These are phyloP conservation scores for Acrobasis repandana DNA, from an alignment of 2,888 invertebrate genomes.

Conservation along the genomic window DNA sequence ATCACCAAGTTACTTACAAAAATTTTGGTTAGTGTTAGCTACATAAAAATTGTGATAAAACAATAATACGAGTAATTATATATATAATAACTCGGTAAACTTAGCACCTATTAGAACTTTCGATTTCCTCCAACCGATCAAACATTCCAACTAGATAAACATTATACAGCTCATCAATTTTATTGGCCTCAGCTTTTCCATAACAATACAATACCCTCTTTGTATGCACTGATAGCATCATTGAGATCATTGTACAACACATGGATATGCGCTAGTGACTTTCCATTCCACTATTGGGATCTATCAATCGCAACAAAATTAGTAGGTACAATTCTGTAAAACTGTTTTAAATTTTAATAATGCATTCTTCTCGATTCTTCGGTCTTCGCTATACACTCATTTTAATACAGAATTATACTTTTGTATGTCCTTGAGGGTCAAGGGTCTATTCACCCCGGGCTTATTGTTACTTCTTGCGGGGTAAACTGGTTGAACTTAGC, in stretches of 20 bases:
- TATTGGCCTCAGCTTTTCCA: constrained; percentile 5
- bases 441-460: too few relatives aligned
- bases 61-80: too few relatives aligned
- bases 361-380: too few relatives aligned
- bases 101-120: not conserved
- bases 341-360: not conserved
- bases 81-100: too few relatives aligned
- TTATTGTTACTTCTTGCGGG: too few relatives aligned
- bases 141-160: not conserved
- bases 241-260: not conserved
- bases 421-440: too few relatives aligned
- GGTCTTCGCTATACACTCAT: too few relatives aligned
- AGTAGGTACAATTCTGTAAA: not conserved
- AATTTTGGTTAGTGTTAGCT: too few relatives aligned
- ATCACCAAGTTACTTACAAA: too few relatives aligned
- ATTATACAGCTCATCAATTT: not conserved
- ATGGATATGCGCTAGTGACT: not conserved
- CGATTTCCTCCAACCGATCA: not conserved
- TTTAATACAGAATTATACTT: too few relatives aligned
- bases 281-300: constrained; percentile 8
- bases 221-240: not conserved
- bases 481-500: too few relatives aligned
- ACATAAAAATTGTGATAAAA: too few relatives aligned
- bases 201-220: not conserved
- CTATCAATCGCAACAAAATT: not conserved